Evolutionary conservation across 2,888 invertebrate genomes (phyloP).

Genomic region (Eristalinus sepulchralis): DNA sequence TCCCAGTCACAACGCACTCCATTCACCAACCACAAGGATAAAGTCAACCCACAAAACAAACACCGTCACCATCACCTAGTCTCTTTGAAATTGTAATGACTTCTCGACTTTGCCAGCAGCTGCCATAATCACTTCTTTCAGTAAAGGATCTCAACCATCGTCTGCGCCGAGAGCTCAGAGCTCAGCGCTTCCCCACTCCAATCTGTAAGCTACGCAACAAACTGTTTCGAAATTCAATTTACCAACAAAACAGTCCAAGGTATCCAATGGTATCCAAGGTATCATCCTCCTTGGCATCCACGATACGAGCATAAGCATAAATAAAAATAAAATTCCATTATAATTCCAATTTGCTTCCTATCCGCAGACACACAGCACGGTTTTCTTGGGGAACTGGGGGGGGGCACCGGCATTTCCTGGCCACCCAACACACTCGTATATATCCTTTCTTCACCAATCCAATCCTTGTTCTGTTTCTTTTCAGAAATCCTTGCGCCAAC

Average conservation of each 20-base stretch:
- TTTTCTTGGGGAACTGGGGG: constrained; percentile 9
- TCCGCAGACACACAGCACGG: constrained; percentile 7
- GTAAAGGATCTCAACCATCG: neutral
- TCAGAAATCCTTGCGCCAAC: constrained; percentile 93
- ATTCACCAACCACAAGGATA: neutral
- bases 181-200: neutral
- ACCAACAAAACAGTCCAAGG: neutral
- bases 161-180: neutral
- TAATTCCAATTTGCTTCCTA: constrained; percentile 58
- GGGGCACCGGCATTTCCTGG: neutral
- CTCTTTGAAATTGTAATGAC: neutral
- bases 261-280: constrained; percentile 1
- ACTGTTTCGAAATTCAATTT: constrained; percentile 34
- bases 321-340: constrained; percentile 42
- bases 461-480: constrained; percentile 73
- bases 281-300: neutral
- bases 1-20: too few relatives aligned
- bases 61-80: constrained; percentile 16
- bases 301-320: constrained; percentile 4
- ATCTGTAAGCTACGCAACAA: constrained; percentile 11
- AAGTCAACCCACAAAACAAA: neutral
- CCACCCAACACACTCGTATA: neutral
- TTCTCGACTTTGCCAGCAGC: neutral
- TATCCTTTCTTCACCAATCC: neutral
- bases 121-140: neutral